phyloP scores from a whole-genome alignment of 2,888 invertebrate species.

The Synanthedon myopaeformis region DNA sequence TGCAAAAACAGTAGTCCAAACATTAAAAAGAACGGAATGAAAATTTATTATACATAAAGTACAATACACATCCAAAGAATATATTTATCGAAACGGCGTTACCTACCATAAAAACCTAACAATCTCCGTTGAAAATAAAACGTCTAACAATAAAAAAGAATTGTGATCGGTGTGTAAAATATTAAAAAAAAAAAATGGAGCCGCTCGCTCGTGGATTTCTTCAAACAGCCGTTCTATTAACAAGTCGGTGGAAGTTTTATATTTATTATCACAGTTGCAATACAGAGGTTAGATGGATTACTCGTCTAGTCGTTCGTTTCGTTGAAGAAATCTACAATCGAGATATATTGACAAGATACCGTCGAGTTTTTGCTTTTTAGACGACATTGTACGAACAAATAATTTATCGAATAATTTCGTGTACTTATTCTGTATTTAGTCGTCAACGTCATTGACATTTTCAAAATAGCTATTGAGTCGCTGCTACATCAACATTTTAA shows the following conservation, averaged over 20 bases:
- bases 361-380: too few relatives aligned
- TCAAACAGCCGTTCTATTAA: slow-evolving; percentile 29
- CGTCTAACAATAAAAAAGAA: slow-evolving; percentile 41
- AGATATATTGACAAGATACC: slow-evolving; percentile 15
- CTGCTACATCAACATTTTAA: too few relatives aligned
- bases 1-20: slow-evolving; percentile 10
- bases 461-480: too few relatives aligned
- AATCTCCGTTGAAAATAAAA: slow-evolving; percentile 53
- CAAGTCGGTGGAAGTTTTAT: slow-evolving; percentile 43
- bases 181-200: slow-evolving; percentile 25
- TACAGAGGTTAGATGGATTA: slow-evolving; percentile 58
- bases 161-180: slow-evolving; percentile 45
- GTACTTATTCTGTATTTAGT: not conserved
- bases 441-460: too few relatives aligned
- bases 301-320: slow-evolving; percentile 44
- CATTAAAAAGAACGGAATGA: slow-evolving; percentile 62
- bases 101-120: slow-evolving; percentile 28
- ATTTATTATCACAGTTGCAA: slow-evolving; percentile 68
- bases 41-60: slow-evolving; percentile 40
- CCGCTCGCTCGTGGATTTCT: slow-evolving; percentile 58
- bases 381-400: too few relatives aligned
- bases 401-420: too few relatives aligned
- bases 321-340: slow-evolving; percentile 64
- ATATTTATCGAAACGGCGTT: slow-evolving; percentile 43
- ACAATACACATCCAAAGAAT: slow-evolving; percentile 52